phyloP scores from a whole-genome alignment of 53 echinoderm and acorn worm genomes.

The Paracentrotus lividus region DNA sequence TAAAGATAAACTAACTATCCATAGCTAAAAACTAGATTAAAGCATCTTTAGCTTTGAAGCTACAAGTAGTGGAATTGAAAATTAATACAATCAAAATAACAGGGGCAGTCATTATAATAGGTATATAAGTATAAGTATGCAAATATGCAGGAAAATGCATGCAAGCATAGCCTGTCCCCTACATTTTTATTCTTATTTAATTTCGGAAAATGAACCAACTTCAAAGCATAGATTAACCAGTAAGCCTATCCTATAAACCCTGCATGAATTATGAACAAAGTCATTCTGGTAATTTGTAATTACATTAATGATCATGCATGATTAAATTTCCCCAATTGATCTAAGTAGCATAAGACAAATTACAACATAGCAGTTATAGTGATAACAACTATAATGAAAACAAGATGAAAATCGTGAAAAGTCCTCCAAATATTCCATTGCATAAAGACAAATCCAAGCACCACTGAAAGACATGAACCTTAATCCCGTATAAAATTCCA shows the following conservation, averaged over 20 bases:
- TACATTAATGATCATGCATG: too few relatives aligned
- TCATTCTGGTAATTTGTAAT: too few relatives aligned
- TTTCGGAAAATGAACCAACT: not conserved
- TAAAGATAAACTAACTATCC: too few relatives aligned
- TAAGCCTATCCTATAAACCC: too few relatives aligned
- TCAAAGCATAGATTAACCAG: not conserved
- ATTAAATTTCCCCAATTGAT: too few relatives aligned
- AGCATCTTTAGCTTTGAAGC: constrained; percentile 19
- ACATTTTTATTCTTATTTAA: not conserved
- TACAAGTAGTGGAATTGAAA: not conserved
- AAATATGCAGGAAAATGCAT: not conserved
- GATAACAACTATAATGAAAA: too few relatives aligned
- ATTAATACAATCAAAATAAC: not conserved
- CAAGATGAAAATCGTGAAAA: too few relatives aligned
- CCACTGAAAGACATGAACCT: not conserved
- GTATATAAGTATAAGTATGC: too few relatives aligned
- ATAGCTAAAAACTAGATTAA: not conserved
- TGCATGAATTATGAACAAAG: too few relatives aligned
- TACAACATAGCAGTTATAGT: too few relatives aligned
- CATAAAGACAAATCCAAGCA: not conserved
- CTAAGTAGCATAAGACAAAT: too few relatives aligned
- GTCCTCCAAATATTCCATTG: not conserved
- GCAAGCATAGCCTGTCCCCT: not conserved
- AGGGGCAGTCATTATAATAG: too few relatives aligned
- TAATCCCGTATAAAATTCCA: constrained; percentile 42